Conservation (phyloP, 2,113 vertebrate genomes). For the Andinoacara biseriatus region DNA sequence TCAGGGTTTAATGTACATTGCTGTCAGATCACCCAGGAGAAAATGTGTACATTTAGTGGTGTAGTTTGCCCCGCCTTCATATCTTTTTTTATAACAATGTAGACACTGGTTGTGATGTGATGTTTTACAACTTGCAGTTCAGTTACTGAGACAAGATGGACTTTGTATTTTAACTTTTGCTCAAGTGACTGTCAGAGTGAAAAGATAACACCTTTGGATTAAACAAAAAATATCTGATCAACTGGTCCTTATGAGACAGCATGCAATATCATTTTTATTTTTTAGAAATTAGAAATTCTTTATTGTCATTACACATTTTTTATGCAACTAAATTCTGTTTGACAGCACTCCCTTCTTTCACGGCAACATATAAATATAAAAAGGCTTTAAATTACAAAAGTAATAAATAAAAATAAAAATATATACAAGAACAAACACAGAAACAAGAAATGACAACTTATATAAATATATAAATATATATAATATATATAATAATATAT, state of each 20-base stretch:
- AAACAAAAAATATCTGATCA: not conserved
- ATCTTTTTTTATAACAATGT: not conserved
- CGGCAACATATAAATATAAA: too few species aligned
- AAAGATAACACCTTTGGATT: not conserved
- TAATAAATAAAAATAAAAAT: too few species aligned
- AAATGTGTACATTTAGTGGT: not conserved
- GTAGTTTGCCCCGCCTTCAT: rapidly evolving
- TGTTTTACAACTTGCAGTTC: not conserved
- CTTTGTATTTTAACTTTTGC: not conserved
- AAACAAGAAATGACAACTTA: too few species aligned
- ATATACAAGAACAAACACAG: too few species aligned
- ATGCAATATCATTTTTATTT: too few species aligned
- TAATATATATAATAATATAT: too few species aligned
- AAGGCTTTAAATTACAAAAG: too few species aligned
- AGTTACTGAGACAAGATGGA: not conserved
- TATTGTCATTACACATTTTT: too few species aligned
- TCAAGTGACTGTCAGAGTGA: not conserved
- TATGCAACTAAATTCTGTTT: too few species aligned
- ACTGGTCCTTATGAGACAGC: not conserved
- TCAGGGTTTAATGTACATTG: rapidly evolving
- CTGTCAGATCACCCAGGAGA: not conserved
- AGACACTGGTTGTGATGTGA: not conserved
- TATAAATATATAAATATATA: too few species aligned
- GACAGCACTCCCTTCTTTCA: too few species aligned
- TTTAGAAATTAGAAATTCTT: too few species aligned